Conservation (phyloP, 1,140 invertebrate species). For the Campoletis sonorensis region DNA sequence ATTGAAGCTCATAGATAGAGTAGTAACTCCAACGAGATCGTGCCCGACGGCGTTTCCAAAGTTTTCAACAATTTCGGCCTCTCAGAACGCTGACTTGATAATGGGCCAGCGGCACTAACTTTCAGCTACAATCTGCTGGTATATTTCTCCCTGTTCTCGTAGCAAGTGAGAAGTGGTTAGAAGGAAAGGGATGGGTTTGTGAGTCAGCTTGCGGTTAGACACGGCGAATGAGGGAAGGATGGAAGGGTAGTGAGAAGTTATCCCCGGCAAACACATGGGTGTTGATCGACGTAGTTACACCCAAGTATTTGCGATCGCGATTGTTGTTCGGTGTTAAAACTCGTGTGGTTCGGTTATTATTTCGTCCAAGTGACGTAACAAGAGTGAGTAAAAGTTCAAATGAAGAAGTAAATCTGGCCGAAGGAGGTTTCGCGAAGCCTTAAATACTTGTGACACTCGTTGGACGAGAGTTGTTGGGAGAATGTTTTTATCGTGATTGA, state of each 20-base stretch:
- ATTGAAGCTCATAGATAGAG: background rate
- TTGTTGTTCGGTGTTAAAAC: background rate
- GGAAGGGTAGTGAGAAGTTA: constrained; percentile 3
- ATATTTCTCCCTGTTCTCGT: constrained; percentile 46
- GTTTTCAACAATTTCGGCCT: constrained; percentile 56
- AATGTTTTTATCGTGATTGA: background rate
- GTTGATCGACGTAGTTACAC: constrained; percentile 26
- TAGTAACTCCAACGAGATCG: constrained; percentile 19
- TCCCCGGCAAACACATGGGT: constrained; percentile 15
- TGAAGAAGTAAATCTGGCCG: too few relatives aligned
- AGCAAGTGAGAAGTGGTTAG: constrained; percentile 3
- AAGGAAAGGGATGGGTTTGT: background rate
- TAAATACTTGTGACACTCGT: too few relatives aligned
- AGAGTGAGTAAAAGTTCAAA: background rate
- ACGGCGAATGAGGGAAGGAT: background rate
- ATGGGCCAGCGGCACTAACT: constrained; percentile 54
- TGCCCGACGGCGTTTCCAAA: constrained; percentile 50
- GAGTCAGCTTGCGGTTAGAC: background rate
- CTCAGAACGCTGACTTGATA: constrained; percentile 60
- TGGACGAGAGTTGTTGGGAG: background rate
- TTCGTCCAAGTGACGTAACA: background rate
- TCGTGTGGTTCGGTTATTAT: background rate
- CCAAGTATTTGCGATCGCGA: constrained; percentile 3
- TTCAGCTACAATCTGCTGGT: constrained; percentile 54
- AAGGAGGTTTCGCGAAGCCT: too few relatives aligned